Conservation (phyloP, 2,797 vertebrate genomes). For the Ctenochaetus hawaiiensis region DNA sequence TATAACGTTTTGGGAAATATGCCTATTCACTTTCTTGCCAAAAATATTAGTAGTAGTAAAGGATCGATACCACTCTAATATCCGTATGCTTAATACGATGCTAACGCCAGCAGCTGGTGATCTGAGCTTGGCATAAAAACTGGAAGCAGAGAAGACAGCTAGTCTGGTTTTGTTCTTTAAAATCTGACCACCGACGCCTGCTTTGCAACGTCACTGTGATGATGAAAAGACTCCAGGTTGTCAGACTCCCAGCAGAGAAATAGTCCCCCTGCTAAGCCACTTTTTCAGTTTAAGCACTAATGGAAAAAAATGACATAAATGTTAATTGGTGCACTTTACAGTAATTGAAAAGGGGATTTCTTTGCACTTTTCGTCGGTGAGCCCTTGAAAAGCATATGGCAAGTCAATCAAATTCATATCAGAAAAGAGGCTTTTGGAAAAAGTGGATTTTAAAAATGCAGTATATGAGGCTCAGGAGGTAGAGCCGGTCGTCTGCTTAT, state of each 20-base stretch:
- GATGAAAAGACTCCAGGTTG: not conserved
- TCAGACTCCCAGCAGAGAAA: slow-evolving; percentile 4
- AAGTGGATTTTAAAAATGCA: slow-evolving; percentile 1
- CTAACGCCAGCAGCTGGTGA: slow-evolving; percentile 1
- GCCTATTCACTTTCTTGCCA: not conserved
- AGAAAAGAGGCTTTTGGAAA: not conserved
- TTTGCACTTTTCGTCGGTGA: not conserved
- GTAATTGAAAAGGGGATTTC: not conserved
- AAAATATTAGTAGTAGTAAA: not conserved
- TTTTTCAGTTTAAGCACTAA: not conserved
- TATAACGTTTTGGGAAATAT: not conserved
- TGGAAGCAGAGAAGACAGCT: not conserved
- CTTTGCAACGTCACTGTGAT: not conserved
- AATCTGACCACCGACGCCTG: not conserved
- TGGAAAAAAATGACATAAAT: not conserved
- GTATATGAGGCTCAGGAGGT: not conserved
- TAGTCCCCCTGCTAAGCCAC: not conserved
- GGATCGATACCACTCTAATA: not conserved
- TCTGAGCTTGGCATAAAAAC: slow-evolving; percentile 10
- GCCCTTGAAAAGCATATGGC: no score
- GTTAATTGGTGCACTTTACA: not conserved
- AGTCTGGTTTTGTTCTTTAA: not conserved
- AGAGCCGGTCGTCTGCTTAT: no score
- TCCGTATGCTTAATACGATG: not conserved
- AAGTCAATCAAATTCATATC: not conserved